phyloP scores from a whole-genome alignment of 2,797 vertebrate genomes.

The Hippopotamyrus pictus region DNA sequence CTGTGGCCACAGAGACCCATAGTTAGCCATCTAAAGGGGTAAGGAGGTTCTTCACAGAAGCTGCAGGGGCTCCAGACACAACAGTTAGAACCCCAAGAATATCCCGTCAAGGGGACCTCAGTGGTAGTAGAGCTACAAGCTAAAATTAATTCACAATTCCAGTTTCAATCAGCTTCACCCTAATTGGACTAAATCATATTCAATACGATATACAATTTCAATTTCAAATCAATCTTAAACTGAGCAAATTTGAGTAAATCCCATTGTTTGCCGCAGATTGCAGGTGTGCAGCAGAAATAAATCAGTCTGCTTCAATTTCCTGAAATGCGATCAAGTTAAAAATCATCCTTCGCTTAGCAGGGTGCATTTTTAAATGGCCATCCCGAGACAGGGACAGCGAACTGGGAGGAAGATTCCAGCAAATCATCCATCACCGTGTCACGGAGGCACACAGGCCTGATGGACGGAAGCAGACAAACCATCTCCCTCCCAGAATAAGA shows the following conservation, averaged over 20 bases:
- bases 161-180: neutral
- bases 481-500: neutral
- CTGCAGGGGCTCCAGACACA: neutral
- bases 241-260: conserved; percentile 1
- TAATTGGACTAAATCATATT: neutral
- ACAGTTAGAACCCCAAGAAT: neutral
- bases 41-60: neutral
- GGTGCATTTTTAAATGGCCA: neutral
- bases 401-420: too few species aligned
- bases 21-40: conserved; percentile 15
- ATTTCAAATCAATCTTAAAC: neutral
- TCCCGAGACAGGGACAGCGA: neutral
- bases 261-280: neutral
- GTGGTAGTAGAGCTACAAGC: neutral
- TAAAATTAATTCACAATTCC: neutral
- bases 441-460: neutral
- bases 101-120: neutral
- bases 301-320: neutral
- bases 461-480: neutral
- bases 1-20: conserved; percentile 48
- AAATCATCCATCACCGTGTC: neutral
- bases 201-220: neutral
- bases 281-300: neutral
- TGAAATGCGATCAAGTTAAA: neutral
- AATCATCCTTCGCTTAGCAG: too few species aligned